Percentiles rank a stretch among this genome's conserved stretches.
Evolutionary conservation across 2,888 invertebrate species (phyloP).

Genomic region (Lithosia quadra): DNA sequence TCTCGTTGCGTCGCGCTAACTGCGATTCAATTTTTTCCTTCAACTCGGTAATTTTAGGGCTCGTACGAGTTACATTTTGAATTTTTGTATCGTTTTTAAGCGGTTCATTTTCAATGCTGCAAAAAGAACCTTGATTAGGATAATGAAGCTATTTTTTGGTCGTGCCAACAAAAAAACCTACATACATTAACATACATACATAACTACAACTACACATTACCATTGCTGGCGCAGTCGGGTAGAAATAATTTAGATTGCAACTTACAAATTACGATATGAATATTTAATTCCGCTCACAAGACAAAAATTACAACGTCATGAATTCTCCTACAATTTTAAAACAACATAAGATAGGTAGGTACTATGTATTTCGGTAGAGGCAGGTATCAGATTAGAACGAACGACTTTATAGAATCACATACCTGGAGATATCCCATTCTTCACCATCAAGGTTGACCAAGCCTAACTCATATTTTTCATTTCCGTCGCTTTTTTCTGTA

Average conservation of each 20-base stretch:
- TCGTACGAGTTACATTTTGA: constrained; percentile 79
- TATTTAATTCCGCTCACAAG: no score
- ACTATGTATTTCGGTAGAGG: not conserved
- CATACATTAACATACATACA: no score
- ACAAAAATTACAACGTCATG: not conserved
- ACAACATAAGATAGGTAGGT: not conserved
- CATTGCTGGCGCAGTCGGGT: no score
- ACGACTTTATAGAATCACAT: constrained; percentile 27
- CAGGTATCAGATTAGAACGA: not conserved
- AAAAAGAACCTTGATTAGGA: constrained; percentile 33
- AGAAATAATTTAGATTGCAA: not conserved
- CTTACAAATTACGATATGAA: not conserved
- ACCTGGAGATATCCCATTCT: constrained; percentile 87
- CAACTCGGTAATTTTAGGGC: constrained; percentile 86
- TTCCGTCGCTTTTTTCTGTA: constrained; percentile 75
- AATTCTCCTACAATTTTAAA: not conserved
- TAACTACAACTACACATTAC: no score
- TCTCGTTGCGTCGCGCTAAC: constrained; percentile 76
- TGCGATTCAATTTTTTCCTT: constrained; percentile 86
- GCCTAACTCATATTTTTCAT: constrained; percentile 75
- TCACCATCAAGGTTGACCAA: constrained; percentile 79
- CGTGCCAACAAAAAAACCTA: no score
- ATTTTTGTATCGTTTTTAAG: constrained; percentile 70
- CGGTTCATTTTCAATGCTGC: constrained; percentile 82
- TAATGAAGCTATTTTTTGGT: no score